A percentile compares a stretch with the other conserved stretches of the same genome.
Evolutionary conservation across 2,113 vertebrate species (phyloP).

Genomic region (Asarcornis scutulata): DNA sequence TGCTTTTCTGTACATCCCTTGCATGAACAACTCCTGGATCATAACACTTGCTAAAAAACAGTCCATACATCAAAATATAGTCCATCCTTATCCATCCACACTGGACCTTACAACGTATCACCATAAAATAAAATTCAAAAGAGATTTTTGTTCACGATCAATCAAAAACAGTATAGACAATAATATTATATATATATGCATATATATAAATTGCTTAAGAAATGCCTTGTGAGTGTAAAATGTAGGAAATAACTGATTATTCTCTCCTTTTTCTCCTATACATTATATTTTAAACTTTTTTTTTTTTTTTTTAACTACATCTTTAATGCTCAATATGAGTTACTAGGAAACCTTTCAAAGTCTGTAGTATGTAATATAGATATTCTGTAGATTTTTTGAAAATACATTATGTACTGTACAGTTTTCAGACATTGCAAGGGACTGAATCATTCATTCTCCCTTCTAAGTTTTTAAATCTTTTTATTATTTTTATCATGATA

Average conservation of each 20-base stretch:
- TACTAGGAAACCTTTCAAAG: background rate
- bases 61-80: background rate
- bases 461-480: background rate
- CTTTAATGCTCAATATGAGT: background rate
- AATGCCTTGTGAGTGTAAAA: background rate
- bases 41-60: background rate
- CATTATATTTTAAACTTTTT: background rate
- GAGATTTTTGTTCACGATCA: background rate
- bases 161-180: background rate
- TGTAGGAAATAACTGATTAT: background rate
- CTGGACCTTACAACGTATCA: background rate
- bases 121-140: background rate
- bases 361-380: background rate
- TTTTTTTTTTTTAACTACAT: background rate
- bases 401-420: background rate
- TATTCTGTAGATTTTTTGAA: background rate
- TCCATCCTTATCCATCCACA: background rate
- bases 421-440: background rate
- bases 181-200: background rate
- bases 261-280: background rate
- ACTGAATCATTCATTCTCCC: background rate
- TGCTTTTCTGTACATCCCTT: background rate
- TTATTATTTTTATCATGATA: background rate
- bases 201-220: background rate
- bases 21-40: too few species aligned